A percentile compares a stretch with the other conserved stretches of the same genome.
phyloP scores from a whole-genome alignment of 1,140 invertebrate species.

The Orchesella cincta region DNA sequence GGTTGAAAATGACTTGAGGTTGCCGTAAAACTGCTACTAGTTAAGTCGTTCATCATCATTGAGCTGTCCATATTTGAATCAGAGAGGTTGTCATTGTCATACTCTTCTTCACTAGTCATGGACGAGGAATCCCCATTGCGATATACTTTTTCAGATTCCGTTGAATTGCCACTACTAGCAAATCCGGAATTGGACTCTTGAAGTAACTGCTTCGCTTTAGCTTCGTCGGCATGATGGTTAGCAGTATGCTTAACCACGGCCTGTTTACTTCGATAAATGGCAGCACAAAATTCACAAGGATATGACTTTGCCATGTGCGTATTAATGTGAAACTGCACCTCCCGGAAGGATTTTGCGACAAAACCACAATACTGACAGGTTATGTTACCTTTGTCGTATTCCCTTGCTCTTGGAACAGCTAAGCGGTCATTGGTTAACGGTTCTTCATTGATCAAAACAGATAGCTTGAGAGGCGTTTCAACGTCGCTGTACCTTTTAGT shows the following conservation, averaged over 20 bases:
- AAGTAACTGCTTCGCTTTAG: too few relatives aligned
- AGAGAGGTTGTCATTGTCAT: too few relatives aligned
- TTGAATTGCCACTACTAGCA: too few relatives aligned
- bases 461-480: neutral
- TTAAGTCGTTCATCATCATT: too few relatives aligned
- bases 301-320: slow-evolving; percentile 3
- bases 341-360: neutral
- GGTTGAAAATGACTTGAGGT: too few relatives aligned
- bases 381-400: neutral
- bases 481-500: too few relatives aligned
- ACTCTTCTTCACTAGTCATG: too few relatives aligned
- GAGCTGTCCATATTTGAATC: too few relatives aligned
- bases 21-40: too few relatives aligned
- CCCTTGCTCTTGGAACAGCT: neutral
- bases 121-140: too few relatives aligned
- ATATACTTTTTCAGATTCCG: too few relatives aligned
- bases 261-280: slow-evolving; percentile 5
- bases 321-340: neutral
- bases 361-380: neutral
- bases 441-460: neutral
- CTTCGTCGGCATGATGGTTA: neutral
- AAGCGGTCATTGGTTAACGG: neutral
- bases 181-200: too few relatives aligned
- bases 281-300: neutral
- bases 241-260: neutral